These are phyloP conservation scores for Chironomus tentans DNA, from an alignment of 2,888 invertebrate species.

Conservation along the genomic window DNA sequence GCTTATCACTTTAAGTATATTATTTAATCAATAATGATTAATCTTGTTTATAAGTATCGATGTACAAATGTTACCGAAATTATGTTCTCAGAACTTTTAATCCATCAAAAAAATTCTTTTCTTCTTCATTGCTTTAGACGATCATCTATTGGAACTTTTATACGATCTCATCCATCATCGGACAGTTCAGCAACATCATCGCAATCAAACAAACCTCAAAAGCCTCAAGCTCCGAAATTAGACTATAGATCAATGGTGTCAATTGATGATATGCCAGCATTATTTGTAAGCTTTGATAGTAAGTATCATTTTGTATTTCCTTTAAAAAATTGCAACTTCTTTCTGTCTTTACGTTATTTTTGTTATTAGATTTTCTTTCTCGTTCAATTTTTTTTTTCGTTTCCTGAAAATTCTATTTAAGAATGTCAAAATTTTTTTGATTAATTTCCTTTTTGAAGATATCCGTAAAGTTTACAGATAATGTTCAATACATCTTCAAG, in stretches of 20 bases:
- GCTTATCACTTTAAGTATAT: background rate
- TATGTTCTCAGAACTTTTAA: too few relatives aligned
- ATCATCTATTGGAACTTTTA: constrained; percentile 78
- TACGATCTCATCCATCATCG: constrained; percentile 55
- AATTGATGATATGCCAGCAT: constrained; percentile 88
- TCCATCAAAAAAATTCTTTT: too few relatives aligned
- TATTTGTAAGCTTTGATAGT: constrained; percentile 92
- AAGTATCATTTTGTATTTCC: constrained; percentile 43
- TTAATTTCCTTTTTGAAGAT: too few relatives aligned
- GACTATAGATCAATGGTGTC: constrained; percentile 91
- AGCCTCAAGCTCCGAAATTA: constrained; percentile 60
- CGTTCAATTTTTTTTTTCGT: background rate
- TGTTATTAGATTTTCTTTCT: background rate
- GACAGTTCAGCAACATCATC: constrained; percentile 50
- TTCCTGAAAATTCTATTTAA: background rate
- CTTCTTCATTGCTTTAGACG: constrained; percentile 48
- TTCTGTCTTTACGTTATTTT: background rate
- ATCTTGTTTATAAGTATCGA: too few relatives aligned
- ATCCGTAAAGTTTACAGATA: background rate
- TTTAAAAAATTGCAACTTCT: too few relatives aligned
- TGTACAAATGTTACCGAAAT: too few relatives aligned
- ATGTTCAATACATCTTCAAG: background rate
- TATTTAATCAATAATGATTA: too few relatives aligned
- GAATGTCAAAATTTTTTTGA: background rate
- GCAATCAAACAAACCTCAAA: constrained; percentile 43